Evolutionary conservation across 1,140 invertebrate species (phyloP), one percentile per base, ranked within the genome.

Genomic region (Lepidotrigona ventralis): DNA sequence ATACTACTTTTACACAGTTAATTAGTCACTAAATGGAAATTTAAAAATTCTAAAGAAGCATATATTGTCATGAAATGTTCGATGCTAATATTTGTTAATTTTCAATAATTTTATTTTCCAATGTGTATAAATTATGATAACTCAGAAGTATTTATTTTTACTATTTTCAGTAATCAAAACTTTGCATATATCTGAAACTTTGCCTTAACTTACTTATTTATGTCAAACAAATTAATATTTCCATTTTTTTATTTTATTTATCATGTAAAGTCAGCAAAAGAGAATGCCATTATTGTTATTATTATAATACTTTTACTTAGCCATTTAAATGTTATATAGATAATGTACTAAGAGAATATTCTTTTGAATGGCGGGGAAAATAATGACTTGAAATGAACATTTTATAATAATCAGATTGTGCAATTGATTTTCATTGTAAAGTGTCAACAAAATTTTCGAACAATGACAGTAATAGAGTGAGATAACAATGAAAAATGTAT

Each of bases 1-100:
- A 21, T 83, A 83, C 76, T 83, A 83, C 33, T 83, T 83, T 83
- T 83, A 83, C 76, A 83, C 81, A 23, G 66, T 58, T 68, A 21
- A 68, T 68, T 76, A 70, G 56, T 51, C 23, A 77, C 2, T 74
- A 60, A 19, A 83, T 58, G 66, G 58, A 75, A 70, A 58, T 70
- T 70, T 11, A 4, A 23, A 46, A 76, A 51, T 77, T 51, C 64
- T 69, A 76, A 54, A 23, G 6, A 33, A 53, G 53, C 6, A 23
- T 46, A 46, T 66, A 19, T 58, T n/a, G 17, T 33, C 58, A 5
- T 46, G 19, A 51, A 53, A 51, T 53, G 66, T 71, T 70, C 51
- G 51, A 83, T 17, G 68, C 3, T 17, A 29, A 54, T n/a, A 63
- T 78, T 56, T 39, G 46, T 74, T 23, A n/a, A 53, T 23, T 46